Percentiles rank a stretch among this genome's conserved stretches.
Conservation (phyloP, 2,797 vertebrate genomes). For the Coreius guichenoti region DNA sequence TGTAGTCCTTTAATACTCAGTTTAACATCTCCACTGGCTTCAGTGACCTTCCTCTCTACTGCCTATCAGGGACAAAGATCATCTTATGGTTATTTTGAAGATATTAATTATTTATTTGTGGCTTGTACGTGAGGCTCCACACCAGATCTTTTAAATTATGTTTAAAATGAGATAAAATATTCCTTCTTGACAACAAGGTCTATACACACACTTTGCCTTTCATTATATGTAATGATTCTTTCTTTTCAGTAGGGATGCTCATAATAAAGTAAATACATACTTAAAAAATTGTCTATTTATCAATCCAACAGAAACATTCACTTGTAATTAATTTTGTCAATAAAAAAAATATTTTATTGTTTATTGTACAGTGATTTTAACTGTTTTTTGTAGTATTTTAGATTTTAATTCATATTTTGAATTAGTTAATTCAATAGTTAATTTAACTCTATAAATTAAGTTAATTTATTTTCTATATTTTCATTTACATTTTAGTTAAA, state of each 20-base stretch:
- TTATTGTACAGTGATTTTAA: background rate
- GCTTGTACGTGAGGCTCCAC: background rate
- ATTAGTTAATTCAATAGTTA: no score
- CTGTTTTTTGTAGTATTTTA: background rate
- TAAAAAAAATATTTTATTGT: background rate
- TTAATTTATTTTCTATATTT: background rate
- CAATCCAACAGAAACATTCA: background rate
- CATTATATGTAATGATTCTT: background rate
- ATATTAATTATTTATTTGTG: background rate
- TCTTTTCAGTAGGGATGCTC: no score
- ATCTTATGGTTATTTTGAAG: background rate
- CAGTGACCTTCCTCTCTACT: background rate
- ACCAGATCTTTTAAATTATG: background rate
- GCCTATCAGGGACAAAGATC: background rate
- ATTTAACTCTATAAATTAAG: background rate
- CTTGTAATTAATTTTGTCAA: background rate
- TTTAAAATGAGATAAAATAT: background rate
- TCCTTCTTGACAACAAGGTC: background rate
- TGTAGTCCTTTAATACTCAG: background rate
- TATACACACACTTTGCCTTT: background rate
- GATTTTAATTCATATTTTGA: background rate
- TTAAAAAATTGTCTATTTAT: background rate
- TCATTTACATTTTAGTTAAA: background rate
- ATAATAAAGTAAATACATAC: background rate
- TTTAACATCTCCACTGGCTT: background rate